Conservation (phyloP, 2,113 vertebrate species). For the Otolemur garnettii region DNA sequence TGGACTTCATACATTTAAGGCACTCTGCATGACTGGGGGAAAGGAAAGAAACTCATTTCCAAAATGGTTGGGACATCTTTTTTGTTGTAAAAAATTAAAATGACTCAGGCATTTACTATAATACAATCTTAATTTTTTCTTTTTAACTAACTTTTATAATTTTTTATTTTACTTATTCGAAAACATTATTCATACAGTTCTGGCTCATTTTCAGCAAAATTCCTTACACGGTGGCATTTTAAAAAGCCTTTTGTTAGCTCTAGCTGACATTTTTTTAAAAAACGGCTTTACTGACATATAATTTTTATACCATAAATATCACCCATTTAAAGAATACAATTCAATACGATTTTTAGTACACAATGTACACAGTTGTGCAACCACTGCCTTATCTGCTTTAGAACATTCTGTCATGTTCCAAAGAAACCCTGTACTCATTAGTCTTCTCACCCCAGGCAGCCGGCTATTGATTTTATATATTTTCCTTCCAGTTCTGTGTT, state of each 20-base stretch:
- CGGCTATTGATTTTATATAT: not conserved
- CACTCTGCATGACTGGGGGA: not conserved
- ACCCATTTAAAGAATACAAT: not conserved
- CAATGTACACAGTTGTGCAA: not conserved
- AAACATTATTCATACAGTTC: not conserved
- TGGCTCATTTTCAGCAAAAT: conserved; percentile 14
- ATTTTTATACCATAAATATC: not conserved
- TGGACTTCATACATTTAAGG: not conserved
- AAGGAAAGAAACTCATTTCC: not conserved
- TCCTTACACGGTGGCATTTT: not conserved
- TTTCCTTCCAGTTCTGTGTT: not conserved
- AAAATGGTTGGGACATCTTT: not conserved
- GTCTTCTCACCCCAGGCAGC: not conserved
- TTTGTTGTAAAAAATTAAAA: not conserved
- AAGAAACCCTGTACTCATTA: not conserved
- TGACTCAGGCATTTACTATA: not conserved
- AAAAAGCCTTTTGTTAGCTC: conserved; percentile 26
- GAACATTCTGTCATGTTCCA: not conserved
- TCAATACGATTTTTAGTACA: not conserved
- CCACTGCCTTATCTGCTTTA: not conserved
- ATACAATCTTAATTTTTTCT: not conserved
- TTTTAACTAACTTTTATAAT: not conserved
- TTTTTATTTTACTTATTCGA: conserved; percentile 27
- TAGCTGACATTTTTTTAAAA: not conserved
- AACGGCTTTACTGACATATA: not conserved